phyloP scores from a whole-genome alignment of 1,140 invertebrate species.

The Maconellicoccus hirsutus region DNA sequence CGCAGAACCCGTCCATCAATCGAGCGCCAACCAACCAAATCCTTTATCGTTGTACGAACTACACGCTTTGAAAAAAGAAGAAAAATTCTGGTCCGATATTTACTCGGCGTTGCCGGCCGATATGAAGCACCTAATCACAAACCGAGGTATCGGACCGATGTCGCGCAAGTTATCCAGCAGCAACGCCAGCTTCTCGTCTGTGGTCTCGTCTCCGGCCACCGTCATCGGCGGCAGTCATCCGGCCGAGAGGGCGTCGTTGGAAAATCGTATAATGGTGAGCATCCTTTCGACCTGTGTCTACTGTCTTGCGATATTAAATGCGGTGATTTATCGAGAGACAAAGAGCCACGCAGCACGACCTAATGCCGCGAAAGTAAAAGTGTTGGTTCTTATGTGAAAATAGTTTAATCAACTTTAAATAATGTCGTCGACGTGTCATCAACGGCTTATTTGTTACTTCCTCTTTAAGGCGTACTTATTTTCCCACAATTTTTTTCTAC shows the following conservation, averaged over 20 bases:
- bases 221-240: not conserved
- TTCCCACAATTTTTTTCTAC: not conserved
- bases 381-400: constrained; percentile 19
- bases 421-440: not conserved
- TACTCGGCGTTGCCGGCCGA: not conserved
- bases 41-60: not conserved
- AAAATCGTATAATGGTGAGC: constrained; percentile 6
- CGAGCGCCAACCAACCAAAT: not conserved
- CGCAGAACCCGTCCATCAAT: not conserved
- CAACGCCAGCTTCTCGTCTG: constrained; percentile 6
- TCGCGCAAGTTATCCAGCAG: not conserved
- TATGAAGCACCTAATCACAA: not conserved
- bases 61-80: constrained; percentile 14
- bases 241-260: not conserved
- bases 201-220: not conserved
- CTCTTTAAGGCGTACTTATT: not conserved
- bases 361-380: not conserved
- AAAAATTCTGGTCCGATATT: constrained; percentile 18
- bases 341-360: not conserved
- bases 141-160: not conserved
- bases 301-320: no score
- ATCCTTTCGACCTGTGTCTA: no score
- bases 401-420: constrained; percentile 2
- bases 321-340: no score
- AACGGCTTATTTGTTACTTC: constrained; percentile 17